Evolutionary conservation across 1,140 invertebrate genomes (phyloP).

Genomic region (Druon quercuslanigerum): DNA sequence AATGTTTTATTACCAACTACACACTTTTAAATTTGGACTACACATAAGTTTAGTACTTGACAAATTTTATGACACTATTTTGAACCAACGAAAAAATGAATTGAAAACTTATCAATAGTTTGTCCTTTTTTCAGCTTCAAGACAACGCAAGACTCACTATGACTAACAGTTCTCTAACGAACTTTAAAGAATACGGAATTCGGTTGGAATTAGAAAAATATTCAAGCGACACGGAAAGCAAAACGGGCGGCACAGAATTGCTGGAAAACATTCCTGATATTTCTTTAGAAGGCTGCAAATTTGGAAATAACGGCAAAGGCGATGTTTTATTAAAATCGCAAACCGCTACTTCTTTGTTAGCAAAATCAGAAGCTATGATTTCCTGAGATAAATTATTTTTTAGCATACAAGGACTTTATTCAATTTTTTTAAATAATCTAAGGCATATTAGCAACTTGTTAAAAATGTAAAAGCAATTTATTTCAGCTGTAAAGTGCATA

Average conservation of each 20-base stretch:
- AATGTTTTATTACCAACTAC: too few relatives aligned
- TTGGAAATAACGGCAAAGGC: conserved; percentile 60
- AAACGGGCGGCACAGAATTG: conserved; percentile 57
- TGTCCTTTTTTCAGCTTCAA: conserved; percentile 54
- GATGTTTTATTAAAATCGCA: conserved; percentile 59
- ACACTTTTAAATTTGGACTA: too few relatives aligned
- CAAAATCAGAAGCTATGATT: conserved; percentile 54
- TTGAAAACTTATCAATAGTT: background rate
- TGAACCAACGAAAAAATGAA: too few relatives aligned
- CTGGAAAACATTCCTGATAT: conserved; percentile 58
- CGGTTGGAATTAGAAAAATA: conserved; percentile 66
- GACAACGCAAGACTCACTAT: conserved; percentile 58
- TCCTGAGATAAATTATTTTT: conserved; percentile 36
- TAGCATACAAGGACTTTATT: background rate
- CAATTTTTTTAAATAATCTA: too few relatives aligned
- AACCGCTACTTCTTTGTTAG: conserved; percentile 40
- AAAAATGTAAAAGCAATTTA: background rate
- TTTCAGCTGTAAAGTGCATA: background rate
- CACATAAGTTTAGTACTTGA: too few relatives aligned
- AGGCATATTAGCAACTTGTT: background rate
- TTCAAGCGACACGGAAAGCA: conserved; percentile 43
- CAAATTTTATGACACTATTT: too few relatives aligned
- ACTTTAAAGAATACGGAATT: conserved; percentile 67
- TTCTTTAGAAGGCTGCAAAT: conserved; percentile 62
- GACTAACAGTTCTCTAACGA: conserved; percentile 58